Evolutionary conservation across 2,888 invertebrate species (phyloP).

Genomic region (Ichneumoninae sp.): DNA sequence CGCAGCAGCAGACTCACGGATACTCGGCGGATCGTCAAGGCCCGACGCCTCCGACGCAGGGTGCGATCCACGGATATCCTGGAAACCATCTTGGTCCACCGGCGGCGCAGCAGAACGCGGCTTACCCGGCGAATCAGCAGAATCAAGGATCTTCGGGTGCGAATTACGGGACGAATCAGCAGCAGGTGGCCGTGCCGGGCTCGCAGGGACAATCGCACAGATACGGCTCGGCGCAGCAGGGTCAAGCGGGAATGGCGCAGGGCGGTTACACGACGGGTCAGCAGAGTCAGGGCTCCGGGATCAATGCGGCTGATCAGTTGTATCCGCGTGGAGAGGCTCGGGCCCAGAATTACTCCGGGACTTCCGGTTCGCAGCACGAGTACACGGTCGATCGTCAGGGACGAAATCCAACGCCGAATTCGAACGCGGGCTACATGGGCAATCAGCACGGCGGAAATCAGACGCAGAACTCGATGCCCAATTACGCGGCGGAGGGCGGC

Average conservation of each 20-base stretch:
- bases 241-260: constrained; percentile 46
- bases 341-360: constrained; percentile 72
- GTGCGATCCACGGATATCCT: constrained; percentile 73
- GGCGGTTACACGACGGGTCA: constrained; percentile 28
- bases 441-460: constrained; percentile 59
- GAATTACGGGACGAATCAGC: constrained; percentile 64
- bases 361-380: constrained; percentile 71
- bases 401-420: constrained; percentile 69
- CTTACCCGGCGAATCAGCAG: constrained; percentile 59
- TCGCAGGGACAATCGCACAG: constrained; percentile 61
- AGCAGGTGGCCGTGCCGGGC: constrained; percentile 21
- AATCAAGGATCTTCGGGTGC: constrained; percentile 57
- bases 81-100: constrained; percentile 71
- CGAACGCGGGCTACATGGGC: constrained; percentile 72
- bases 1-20: constrained; percentile 70
- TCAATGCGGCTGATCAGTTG: constrained; percentile 74
- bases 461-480: constrained; percentile 67
- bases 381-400: constrained; percentile 75
- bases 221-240: constrained; percentile 53
- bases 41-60: constrained; percentile 70
- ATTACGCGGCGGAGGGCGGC: constrained; percentile 70
- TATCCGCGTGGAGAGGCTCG: constrained; percentile 74
- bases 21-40: constrained; percentile 73
- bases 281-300: constrained; percentile 42
- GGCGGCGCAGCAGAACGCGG: constrained; percentile 60